Evolutionary conservation across 1,140 invertebrate genomes (phyloP).

Genomic region (Pseudomyrmex cubaensis): DNA sequence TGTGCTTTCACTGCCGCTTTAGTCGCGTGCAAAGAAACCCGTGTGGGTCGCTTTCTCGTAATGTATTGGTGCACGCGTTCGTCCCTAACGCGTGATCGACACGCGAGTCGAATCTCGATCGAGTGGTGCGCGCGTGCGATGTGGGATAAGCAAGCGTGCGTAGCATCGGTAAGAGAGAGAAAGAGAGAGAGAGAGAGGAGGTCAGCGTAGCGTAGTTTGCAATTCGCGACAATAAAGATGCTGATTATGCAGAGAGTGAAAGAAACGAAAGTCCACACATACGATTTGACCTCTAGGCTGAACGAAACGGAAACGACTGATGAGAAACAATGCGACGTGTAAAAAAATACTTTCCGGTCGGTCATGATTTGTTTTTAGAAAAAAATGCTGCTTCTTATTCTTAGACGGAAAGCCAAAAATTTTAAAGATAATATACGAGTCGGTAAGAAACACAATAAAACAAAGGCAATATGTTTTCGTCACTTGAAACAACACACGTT

Average conservation of each 20-base stretch:
- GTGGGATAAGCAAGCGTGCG: conserved; percentile 37
- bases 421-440: neutral
- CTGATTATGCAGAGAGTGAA: conserved; percentile 70
- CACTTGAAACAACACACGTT: neutral
- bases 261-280: conserved; percentile 61
- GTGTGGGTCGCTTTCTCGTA: conserved; percentile 36
- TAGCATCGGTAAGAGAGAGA: conserved; percentile 33
- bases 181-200: too few relatives aligned
- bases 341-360: neutral
- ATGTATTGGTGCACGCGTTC: conserved; percentile 61
- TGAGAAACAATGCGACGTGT: neutral
- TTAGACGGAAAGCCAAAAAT: neutral
- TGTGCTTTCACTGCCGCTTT: conserved; percentile 40
- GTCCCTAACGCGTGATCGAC: conserved; percentile 68
- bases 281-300: conserved; percentile 17
- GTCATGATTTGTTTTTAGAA: neutral
- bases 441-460: neutral
- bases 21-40: conserved; percentile 66
- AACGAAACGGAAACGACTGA: conserved; percentile 35
- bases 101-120: conserved; percentile 72
- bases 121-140: conserved; percentile 63
- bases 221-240: conserved; percentile 61
- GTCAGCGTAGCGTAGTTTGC: conserved; percentile 25
- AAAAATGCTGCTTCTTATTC: neutral
- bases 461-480: neutral